A percentile compares a stretch with the other conserved stretches of the same genome.
phyloP scores from a whole-genome alignment of 1,140 invertebrate genomes.

The Lysiphlebus fabarum region DNA sequence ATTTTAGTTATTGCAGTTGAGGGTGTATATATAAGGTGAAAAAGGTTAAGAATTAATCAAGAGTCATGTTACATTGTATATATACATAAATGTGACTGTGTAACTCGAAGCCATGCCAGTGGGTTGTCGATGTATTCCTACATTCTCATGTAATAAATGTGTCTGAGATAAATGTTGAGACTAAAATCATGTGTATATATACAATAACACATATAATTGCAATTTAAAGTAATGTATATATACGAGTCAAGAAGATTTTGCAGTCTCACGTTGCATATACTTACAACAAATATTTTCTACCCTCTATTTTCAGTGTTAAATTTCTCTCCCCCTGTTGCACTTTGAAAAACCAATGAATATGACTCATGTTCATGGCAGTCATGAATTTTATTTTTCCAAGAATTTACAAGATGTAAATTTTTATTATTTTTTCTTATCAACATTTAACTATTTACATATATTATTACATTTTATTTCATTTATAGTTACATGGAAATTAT shows the following conservation, averaged over 20 bases:
- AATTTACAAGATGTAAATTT: too few species aligned
- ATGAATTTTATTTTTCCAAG: background rate
- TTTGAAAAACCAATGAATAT: background rate
- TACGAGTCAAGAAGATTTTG: conserved; percentile 17
- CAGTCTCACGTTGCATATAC: conserved; percentile 22
- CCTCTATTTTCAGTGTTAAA: conserved; percentile 17
- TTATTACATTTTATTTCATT: too few species aligned
- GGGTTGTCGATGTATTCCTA: conserved; percentile 28
- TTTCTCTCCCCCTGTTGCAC: conserved; percentile 9
- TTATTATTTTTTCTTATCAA: too few species aligned
- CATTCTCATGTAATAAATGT: conserved; percentile 38
- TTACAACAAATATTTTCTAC: conserved; percentile 19
- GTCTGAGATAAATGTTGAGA: conserved; percentile 25
- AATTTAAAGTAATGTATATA: conserved; percentile 1
- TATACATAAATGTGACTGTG: conserved; percentile 24
- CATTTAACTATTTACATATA: too few species aligned
- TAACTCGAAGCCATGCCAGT: conserved; percentile 15
- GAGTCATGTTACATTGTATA: conserved; percentile 11
- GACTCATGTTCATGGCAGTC: background rate
- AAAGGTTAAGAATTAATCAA: conserved; percentile 13
- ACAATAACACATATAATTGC: background rate
- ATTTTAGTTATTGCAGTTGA: background rate
- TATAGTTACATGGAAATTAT: too few species aligned
- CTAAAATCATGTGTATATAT: conserved; percentile 12
- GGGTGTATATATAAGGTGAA: background rate